phyloP scores from a whole-genome alignment of 2,888 invertebrate species.

The Oligia strigilis region DNA sequence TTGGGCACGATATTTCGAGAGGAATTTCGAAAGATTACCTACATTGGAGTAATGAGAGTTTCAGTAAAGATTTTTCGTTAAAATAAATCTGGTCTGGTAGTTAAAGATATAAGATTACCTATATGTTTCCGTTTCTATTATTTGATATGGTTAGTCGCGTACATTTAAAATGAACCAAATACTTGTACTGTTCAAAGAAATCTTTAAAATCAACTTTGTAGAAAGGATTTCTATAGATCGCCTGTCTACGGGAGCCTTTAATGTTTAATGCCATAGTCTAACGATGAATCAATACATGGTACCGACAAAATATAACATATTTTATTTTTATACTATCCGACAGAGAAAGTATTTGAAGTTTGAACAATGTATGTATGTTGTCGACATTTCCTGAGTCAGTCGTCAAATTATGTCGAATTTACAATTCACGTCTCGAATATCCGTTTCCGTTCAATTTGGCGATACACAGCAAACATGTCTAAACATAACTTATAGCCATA shows the following conservation, averaged over 20 bases:
- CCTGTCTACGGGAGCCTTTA: not conserved
- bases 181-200: not conserved
- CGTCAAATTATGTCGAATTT: constrained; percentile 65
- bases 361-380: constrained; percentile 44
- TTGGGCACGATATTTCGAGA: constrained; percentile 47
- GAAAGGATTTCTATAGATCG: not conserved
- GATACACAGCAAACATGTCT: constrained; percentile 54
- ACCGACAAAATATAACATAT: constrained; percentile 11
- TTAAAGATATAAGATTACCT: constrained; percentile 13
- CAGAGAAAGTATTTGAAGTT: constrained; percentile 50
- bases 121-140: not conserved
- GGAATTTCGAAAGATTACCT: constrained; percentile 50
- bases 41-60: constrained; percentile 50
- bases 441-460: constrained; percentile 76
- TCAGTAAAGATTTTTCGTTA: constrained; percentile 10
- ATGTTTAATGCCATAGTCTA: not conserved
- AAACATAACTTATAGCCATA: constrained; percentile 44
- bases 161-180: constrained; percentile 1
- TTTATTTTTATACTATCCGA: constrained; percentile 24
- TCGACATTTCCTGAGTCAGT: constrained; percentile 55
- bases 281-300: not conserved
- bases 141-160: not conserved
- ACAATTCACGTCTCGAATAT: constrained; percentile 75
- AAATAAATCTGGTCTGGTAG: constrained; percentile 29
- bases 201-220: not conserved